Conservation (phyloP, 2,113 vertebrate genomes). For the Urocynchramus pylzowi region DNA sequence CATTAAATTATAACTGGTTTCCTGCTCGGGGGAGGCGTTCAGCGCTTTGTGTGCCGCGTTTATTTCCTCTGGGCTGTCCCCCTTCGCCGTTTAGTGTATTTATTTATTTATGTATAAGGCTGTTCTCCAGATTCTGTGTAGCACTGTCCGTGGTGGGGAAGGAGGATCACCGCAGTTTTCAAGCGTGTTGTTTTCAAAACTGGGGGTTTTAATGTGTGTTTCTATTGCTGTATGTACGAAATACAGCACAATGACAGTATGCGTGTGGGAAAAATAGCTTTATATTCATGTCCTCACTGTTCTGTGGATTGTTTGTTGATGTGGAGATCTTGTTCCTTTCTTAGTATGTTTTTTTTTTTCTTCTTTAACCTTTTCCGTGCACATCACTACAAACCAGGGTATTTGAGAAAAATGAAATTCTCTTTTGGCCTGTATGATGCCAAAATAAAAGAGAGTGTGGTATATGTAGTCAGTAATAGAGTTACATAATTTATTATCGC, state of each 20-base stretch:
- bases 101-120: not conserved
- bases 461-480: not conserved
- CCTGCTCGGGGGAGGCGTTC: not conserved
- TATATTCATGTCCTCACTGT: not conserved
- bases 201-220: not conserved
- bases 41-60: not conserved
- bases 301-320: not conserved
- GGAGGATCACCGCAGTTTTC: not conserved
- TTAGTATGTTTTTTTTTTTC: not conserved
- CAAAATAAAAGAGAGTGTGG: not conserved
- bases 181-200: not conserved
- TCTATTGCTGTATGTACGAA: not conserved
- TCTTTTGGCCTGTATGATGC: not conserved
- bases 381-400: not conserved
- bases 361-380: not conserved
- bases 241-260: not conserved
- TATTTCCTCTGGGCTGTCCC: not conserved
- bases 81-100: not conserved
- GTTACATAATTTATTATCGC: conserved; percentile 59
- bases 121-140: not conserved
- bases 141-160: not conserved
- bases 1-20: not conserved
- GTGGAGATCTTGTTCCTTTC: not conserved
- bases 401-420: not conserved
- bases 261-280: not conserved